These are phyloP conservation scores for Riptortus pedestris DNA, from an alignment of 1,140 invertebrate genomes.

Conservation along the genomic window DNA sequence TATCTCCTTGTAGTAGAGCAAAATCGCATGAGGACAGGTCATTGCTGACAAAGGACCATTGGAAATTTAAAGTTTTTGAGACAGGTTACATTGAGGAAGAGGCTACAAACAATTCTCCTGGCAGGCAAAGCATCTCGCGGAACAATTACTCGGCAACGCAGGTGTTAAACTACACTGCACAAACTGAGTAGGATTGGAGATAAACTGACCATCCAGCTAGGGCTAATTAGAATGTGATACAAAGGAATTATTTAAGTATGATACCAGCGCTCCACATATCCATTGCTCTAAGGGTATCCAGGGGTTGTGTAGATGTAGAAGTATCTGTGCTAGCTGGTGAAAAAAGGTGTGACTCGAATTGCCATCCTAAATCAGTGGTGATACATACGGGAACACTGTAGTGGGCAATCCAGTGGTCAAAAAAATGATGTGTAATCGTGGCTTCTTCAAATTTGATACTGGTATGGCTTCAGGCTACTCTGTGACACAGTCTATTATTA, in stretches of 20 bases:
- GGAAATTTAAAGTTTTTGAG: neutral
- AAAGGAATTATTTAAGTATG: neutral
- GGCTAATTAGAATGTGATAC: neutral
- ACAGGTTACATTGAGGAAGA: neutral
- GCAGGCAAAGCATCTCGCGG: neutral
- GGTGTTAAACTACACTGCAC: neutral
- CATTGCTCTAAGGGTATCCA: neutral
- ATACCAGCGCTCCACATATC: neutral
- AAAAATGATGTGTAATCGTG: neutral
- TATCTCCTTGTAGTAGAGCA: neutral
- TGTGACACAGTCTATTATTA: neutral
- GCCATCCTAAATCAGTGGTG: neutral
- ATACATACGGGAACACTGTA: neutral
- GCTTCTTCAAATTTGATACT: neutral
- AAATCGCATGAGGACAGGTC: neutral
- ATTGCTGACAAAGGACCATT: neutral
- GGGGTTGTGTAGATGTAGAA: neutral
- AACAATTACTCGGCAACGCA: neutral
- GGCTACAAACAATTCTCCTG: neutral
- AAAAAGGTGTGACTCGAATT: neutral
- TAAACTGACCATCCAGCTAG: neutral
- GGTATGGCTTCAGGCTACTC: neutral
- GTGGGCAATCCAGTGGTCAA: neutral
- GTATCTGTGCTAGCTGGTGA: neutral
- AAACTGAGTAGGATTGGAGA: neutral